Conservation (phyloP, 2,113 vertebrate genomes). For the Lamprotornis superbus region DNA sequence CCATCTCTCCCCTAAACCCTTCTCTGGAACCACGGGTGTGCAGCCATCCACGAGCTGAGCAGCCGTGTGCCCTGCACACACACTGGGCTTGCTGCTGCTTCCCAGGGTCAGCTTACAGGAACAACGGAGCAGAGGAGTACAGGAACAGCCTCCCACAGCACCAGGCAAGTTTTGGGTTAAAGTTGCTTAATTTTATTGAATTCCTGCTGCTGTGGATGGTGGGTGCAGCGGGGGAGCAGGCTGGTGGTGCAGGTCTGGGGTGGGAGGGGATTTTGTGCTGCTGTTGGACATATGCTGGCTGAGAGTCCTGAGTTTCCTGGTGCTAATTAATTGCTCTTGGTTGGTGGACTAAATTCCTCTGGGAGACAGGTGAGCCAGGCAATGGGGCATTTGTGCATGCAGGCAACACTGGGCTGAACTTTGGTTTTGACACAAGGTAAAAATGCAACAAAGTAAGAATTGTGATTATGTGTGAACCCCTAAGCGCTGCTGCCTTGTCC, state of each 20-base stretch:
- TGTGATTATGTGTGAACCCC: rapidly evolving
- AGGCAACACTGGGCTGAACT: rapidly evolving
- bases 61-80: rapidly evolving
- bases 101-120: neutral
- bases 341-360: neutral
- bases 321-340: neutral
- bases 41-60: neutral
- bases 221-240: neutral
- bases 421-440: neutral
- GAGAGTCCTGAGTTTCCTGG: neutral
- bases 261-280: neutral
- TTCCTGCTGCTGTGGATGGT: neutral
- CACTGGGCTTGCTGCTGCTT: neutral
- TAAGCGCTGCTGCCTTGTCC: neutral
- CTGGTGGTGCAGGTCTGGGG: neutral
- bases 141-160: rapidly evolving
- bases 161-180: neutral
- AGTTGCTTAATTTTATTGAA: neutral
- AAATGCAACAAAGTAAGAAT: neutral
- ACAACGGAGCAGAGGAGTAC: rapidly evolving
- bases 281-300: neutral
- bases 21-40: rapidly evolving
- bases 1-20: neutral
- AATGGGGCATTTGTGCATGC: neutral
- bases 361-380: neutral